Evolutionary conservation across 2,888 invertebrate genomes (phyloP).

Genomic region (Tetropium fuscum): DNA sequence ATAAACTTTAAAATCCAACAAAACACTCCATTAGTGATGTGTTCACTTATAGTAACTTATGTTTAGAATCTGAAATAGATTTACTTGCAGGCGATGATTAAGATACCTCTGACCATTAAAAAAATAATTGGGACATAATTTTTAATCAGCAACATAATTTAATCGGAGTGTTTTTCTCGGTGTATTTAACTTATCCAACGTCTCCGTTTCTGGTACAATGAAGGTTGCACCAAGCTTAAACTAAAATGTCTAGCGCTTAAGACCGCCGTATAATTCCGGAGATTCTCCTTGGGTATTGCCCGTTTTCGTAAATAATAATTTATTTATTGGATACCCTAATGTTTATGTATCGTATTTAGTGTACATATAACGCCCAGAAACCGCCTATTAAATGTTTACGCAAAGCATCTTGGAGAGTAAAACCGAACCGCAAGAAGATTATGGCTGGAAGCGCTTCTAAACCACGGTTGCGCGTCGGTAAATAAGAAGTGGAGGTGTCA

Average conservation of each 20-base stretch:
- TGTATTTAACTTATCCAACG: not conserved
- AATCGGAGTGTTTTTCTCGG: not conserved
- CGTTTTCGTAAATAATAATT: not conserved
- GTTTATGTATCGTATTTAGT: conserved; percentile 10
- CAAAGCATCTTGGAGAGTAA: conserved; percentile 5
- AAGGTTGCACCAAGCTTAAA: too few species aligned
- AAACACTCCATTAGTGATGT: too few species aligned
- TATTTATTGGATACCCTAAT: conserved; percentile 11
- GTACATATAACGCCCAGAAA: conserved; percentile 4
- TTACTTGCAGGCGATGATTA: too few species aligned
- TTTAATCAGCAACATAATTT: too few species aligned
- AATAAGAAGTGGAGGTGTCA: conserved; percentile 16
- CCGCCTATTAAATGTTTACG: conserved; percentile 15
- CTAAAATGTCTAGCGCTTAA: too few species aligned
- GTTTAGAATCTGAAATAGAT: too few species aligned
- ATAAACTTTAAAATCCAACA: too few species aligned
- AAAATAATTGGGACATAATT: too few species aligned
- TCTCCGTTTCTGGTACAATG: not conserved
- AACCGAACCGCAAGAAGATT: conserved; percentile 17
- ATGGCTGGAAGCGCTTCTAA: not conserved
- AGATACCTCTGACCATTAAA: too few species aligned
- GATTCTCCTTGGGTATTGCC: not conserved
- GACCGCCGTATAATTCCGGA: too few species aligned
- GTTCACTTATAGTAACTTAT: too few species aligned
- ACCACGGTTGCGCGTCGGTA: not conserved